Evolutionary conservation across 2,797 vertebrate species (phyloP), one percentile per base, ranked within the genome.

Genomic region (Pseudochromis fuscus): DNA sequence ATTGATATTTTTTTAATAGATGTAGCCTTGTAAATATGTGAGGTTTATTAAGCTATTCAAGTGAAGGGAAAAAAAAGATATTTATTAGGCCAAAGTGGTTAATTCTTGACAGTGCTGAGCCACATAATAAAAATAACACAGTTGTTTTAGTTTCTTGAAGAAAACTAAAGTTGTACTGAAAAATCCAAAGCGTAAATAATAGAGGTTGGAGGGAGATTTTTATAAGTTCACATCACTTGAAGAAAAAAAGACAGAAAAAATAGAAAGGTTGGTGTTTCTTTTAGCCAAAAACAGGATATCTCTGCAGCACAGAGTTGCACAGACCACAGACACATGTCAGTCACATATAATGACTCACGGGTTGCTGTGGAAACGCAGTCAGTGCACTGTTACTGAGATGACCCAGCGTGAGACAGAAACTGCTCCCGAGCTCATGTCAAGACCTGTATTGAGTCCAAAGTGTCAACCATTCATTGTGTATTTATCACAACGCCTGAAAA

Each of bases 271-370:
- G 1, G 21, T 35, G 27, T 64, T 59, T 68, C 9, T 0, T 56
- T 28, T 52, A 18, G 33, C 2, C 37, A 21, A n/a, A 52, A 35
- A 65, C 3, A 16, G 51, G 21, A 10, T 55, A 60, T 65, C 66
- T 62, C 56, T 59, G 40, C 48, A 27, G 59, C 7, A 50, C 4
- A 37, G 62, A n/a, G n/a, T 4, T 9, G 19, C 57, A 30, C 53
- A 50, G 50, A 62, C 45, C 21, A 30, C 48, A 59, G 33, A 59
- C 38, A 61, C 55, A 46, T 19, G 28, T 64, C 67, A 46, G 49
- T 68, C 53, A 59, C 62, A 51, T 21, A 50, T 37, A 25, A 28
- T 68, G 68, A 55, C 63, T 62, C 67, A 30, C 3, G 21, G 23
- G 31, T 44, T 24, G 40, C 44, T 18, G 45, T 57, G 8, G 31